A percentile compares a stretch with the other conserved stretches of the same genome.
phyloP scores from a whole-genome alignment of 2,888 invertebrate genomes.

The Drosophila nr. medialis region DNA sequence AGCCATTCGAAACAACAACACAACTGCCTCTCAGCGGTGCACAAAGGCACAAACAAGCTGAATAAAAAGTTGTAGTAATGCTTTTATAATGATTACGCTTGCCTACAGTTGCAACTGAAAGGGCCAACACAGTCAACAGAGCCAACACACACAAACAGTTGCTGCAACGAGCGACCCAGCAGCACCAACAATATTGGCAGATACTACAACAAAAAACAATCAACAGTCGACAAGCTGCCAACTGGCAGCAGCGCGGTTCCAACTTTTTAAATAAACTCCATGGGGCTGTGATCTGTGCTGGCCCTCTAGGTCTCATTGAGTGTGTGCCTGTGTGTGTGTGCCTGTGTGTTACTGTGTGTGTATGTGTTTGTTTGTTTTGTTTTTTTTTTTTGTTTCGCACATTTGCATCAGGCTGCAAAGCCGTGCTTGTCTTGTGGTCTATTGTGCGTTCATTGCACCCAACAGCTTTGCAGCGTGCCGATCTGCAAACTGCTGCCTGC shows the following conservation, averaged over 20 bases:
- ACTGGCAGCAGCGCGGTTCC: conserved; percentile 47
- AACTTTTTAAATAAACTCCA: conserved; percentile 77
- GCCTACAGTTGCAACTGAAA: conserved; percentile 24
- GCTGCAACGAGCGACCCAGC: conserved; percentile 9
- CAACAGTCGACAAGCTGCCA: conserved; percentile 46
- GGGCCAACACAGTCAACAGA: not conserved
- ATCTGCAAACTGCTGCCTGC: conserved; percentile 15
- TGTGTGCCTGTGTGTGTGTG: not conserved
- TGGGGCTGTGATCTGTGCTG: conserved; percentile 49
- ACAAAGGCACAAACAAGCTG: conserved; percentile 46
- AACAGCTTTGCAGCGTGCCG: conserved; percentile 36
- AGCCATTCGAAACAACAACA: not conserved
- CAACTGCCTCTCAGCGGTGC: conserved; percentile 21
- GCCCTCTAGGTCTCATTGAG: conserved; percentile 4
- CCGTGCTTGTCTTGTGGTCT: conserved; percentile 44
- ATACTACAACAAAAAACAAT: conserved; percentile 27
- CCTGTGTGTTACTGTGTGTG: not conserved
- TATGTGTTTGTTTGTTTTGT: conserved; percentile 25
- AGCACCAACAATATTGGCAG: conserved; percentile 30
- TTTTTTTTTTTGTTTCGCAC: conserved; percentile 14
- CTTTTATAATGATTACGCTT: conserved; percentile 70
- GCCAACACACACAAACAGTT: not conserved
- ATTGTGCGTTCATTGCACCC: conserved; percentile 78
- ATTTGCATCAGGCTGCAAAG: not conserved
- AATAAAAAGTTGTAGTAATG: conserved; percentile 73